Percentiles rank a stretch among this genome's conserved stretches.
These are phyloP conservation scores for Bombus sibiricus DNA, from an alignment of 1,140 invertebrate species.

Conservation along the genomic window DNA sequence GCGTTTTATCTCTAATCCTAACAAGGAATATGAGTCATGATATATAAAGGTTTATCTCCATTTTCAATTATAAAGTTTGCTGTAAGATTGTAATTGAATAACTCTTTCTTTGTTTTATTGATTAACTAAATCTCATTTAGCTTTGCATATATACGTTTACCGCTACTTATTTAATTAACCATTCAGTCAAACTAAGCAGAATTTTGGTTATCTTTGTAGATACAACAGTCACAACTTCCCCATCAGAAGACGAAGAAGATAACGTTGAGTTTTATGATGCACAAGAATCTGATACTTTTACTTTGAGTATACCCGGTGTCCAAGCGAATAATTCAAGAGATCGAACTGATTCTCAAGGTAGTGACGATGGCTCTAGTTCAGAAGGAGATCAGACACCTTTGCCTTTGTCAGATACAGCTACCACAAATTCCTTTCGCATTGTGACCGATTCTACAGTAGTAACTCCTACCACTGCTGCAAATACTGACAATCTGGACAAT, in stretches of 20 bases:
- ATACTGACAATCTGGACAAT: slow-evolving; percentile 75
- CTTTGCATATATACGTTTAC: background rate
- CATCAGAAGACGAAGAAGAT: slow-evolving; percentile 93
- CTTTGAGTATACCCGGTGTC: slow-evolving; percentile 85
- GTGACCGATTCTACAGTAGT: slow-evolving; percentile 78
- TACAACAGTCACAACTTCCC: slow-evolving; percentile 83
- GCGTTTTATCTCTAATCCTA: slow-evolving; percentile 21
- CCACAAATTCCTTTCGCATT: slow-evolving; percentile 77
- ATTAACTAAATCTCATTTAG: slow-evolving; percentile 40
- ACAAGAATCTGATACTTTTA: slow-evolving; percentile 89
- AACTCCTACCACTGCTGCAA: slow-evolving; percentile 58
- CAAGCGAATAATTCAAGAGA: slow-evolving; percentile 74
- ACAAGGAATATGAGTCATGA: background rate
- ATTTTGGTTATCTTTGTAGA: slow-evolving; percentile 66
- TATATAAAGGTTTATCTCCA: slow-evolving; percentile 1
- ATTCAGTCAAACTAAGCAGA: background rate
- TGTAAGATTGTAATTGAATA: slow-evolving; percentile 41
- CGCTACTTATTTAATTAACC: slow-evolving; percentile 8
- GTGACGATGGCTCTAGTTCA: slow-evolving; percentile 81
- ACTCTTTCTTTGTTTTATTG: slow-evolving; percentile 9
- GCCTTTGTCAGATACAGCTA: slow-evolving; percentile 71
- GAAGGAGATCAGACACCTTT: slow-evolving; percentile 79
- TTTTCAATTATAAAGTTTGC: slow-evolving; percentile 12
- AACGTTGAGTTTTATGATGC: slow-evolving; percentile 96
- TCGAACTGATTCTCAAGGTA: slow-evolving; percentile 80